phyloP scores from a whole-genome alignment of 2,888 invertebrate genomes.

The Endotricha flammealis region DNA sequence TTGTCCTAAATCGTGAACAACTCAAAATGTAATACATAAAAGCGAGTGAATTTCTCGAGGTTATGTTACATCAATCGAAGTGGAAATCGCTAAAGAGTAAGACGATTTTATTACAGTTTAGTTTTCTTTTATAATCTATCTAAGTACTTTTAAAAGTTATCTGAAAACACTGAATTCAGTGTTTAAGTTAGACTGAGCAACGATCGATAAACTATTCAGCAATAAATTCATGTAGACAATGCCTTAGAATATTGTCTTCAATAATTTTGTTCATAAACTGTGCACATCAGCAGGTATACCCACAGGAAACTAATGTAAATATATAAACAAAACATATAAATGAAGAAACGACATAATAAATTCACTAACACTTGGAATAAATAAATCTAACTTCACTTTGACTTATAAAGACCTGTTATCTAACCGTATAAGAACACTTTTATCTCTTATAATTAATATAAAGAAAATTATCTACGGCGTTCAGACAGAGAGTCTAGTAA shows the following conservation, averaged over 20 bases:
- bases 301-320: slow-evolving; percentile 5
- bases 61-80: slow-evolving; percentile 1
- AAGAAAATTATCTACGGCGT: slow-evolving; percentile 20
- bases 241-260: slow-evolving; percentile 20
- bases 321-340: slow-evolving; percentile 6
- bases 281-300: slow-evolving; percentile 16
- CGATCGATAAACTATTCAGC: slow-evolving; percentile 38
- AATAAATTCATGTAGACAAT: slow-evolving; percentile 19
- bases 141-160: slow-evolving; percentile 12
- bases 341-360: slow-evolving; percentile 6
- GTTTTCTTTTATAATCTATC: slow-evolving; percentile 8
- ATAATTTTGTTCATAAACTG: slow-evolving; percentile 18
- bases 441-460: slow-evolving; percentile 33
- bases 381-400: slow-evolving; percentile 23
- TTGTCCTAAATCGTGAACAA: not conserved
- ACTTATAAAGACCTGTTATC: slow-evolving; percentile 34
- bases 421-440: slow-evolving; percentile 73
- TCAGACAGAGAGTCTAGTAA: slow-evolving; percentile 30
- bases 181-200: slow-evolving; percentile 37
- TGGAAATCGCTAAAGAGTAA: slow-evolving; percentile 4
- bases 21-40: not conserved
- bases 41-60: not conserved
- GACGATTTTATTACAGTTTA: slow-evolving; percentile 3
- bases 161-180: slow-evolving; percentile 11
- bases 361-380: slow-evolving; percentile 18